Evolutionary conservation across 2,888 invertebrate species (phyloP), one percentile per base, ranked within the genome.

Genomic region (Ecdyonurus torrentis): DNA sequence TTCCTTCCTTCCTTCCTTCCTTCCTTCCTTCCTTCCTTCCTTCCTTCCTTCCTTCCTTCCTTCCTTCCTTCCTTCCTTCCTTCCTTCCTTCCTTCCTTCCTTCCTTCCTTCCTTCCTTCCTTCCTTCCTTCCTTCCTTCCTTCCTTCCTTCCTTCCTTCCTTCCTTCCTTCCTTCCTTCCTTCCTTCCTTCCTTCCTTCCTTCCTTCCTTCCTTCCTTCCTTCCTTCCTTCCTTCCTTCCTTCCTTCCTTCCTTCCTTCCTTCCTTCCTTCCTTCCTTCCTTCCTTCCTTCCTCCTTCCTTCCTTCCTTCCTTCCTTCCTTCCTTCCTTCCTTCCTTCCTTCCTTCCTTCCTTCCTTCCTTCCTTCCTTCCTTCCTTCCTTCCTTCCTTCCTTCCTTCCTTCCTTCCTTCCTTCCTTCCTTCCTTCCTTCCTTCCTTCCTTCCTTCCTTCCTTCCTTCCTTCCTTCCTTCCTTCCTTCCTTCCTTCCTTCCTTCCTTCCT

Each of bases 21-120:
- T 61, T 18, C 61, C 61, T 61, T 10, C 61, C 61, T 61, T 15
- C 61, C 61, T 55, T n/a, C 61, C 53, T 61, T 50, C 61, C 61
- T 58, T 15, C 61, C 61, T 61, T 10, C 61, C 61, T 61, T 15
- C 61, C 61, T 61, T 50, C 53, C 60, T 59, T 59, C 60, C 60
- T 59, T 59, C 60, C 60, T 61, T 15, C 61, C 61, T 61, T 50
- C 61, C 61, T 61, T 20, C 61, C 61, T 61, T 50, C 61, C 53
- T 61, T 18, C 61, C 53, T 61, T 15, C 22, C 60, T 59, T 23
- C 24, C 24, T 23, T 59, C 61, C 61, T 61, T 15, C 61, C 61
- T 61, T 50, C 61, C 61, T 61, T 18, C 53, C 61, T 61, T 50
- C 61, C 61, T 61, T 15, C 61, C 61, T 61, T 10, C 61, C 61